Evolutionary conservation across 2,113 vertebrate genomes (phyloP).

Genomic region (Salvator merianae): DNA sequence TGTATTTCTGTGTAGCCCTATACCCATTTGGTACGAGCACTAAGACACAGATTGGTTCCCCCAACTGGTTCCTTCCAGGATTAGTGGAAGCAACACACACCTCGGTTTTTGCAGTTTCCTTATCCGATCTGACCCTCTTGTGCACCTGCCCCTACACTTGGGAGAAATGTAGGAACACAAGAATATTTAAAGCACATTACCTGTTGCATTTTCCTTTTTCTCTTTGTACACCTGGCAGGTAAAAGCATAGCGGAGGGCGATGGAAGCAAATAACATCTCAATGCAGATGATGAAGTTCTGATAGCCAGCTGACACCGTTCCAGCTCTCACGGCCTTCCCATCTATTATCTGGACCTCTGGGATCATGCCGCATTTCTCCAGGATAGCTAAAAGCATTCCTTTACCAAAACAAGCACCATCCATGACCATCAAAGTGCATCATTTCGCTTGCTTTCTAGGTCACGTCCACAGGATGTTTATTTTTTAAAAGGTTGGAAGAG

Average conservation of each 20-base stretch:
- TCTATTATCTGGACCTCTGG: conserved; percentile 85
- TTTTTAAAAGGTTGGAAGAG: neutral
- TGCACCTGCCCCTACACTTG: neutral
- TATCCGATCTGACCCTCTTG: neutral
- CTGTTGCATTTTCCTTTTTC: conserved; percentile 85
- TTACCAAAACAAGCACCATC: accelerated
- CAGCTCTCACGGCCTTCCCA: conserved; percentile 85
- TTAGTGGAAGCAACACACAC: neutral
- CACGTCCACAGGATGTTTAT: neutral
- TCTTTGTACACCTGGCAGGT: conserved; percentile 88
- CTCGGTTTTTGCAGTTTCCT: neutral
- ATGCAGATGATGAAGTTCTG: conserved; percentile 97
- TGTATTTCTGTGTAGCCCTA: too few species aligned
- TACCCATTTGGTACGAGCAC: too few species aligned
- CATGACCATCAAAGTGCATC: neutral
- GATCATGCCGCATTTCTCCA: conserved; percentile 90
- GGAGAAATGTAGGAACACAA: neutral
- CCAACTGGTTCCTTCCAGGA: too few species aligned
- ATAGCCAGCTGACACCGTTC: conserved; percentile 92
- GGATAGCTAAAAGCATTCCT: conserved; percentile 91
- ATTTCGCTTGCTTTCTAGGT: neutral
- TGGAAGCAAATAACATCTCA: conserved; percentile 92
- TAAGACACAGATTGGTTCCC: too few species aligned
- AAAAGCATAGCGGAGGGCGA: conserved; percentile 90
- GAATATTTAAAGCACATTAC: conserved; percentile 61